Percentiles rank a stretch among this genome's conserved stretches.
Conservation (phyloP, 2,888 invertebrate genomes). For the Lissonota sp. region DNA sequence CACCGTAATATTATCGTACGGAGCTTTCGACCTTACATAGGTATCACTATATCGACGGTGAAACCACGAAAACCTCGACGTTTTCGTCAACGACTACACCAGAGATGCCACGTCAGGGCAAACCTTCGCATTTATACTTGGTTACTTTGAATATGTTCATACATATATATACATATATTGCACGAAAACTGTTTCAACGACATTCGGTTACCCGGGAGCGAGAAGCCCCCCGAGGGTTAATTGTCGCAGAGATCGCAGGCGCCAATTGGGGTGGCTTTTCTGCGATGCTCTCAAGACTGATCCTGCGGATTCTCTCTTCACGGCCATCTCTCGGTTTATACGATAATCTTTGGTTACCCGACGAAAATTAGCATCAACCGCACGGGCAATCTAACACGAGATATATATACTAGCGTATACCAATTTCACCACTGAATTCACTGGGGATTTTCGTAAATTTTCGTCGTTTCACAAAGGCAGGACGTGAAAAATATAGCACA, state of each 20-base stretch:
- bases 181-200: constrained; percentile 13
- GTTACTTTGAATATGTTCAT: not conserved
- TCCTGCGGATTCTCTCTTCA: constrained; percentile 16
- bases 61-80: constrained; percentile 37
- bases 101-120: constrained; percentile 50
- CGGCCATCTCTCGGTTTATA: constrained; percentile 38
- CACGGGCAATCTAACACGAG: constrained; percentile 7
- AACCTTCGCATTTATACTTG: constrained; percentile 10
- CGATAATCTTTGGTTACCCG: constrained; percentile 79
- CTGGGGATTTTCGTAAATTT: not conserved
- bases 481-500: no score
- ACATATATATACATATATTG: not conserved
- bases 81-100: constrained; percentile 1
- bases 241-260: constrained; percentile 52
- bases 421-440: not conserved
- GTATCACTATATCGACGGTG: constrained; percentile 1
- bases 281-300: constrained; percentile 1
- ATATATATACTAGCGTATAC: not conserved
- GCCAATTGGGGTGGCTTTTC: constrained; percentile 49
- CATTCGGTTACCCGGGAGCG: constrained; percentile 5
- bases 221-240: constrained; percentile 49
- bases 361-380: constrained; percentile 62
- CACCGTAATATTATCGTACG: not conserved
- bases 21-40: constrained; percentile 22
- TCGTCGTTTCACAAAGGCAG: not conserved